A percentile compares a stretch with the other conserved stretches of the same genome.
These are phyloP conservation scores for Euschistus heros DNA, from an alignment of 1,140 invertebrate species.

Conservation along the genomic window DNA sequence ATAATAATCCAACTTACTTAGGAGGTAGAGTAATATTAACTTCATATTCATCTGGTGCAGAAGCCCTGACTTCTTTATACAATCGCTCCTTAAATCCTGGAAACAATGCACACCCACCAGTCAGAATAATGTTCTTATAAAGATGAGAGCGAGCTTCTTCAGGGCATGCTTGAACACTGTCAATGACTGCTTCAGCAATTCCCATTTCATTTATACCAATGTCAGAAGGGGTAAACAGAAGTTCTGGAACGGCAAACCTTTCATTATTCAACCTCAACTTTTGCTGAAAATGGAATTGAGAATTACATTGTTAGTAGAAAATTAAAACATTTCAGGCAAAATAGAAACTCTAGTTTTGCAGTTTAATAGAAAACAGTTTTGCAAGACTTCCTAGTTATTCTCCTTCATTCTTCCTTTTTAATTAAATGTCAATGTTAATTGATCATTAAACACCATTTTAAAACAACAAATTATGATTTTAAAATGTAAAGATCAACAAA, in stretches of 20 bases:
- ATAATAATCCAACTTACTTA: conserved; percentile 46
- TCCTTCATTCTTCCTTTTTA: too few relatives aligned
- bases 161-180: conserved; percentile 59
- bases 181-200: conserved; percentile 77
- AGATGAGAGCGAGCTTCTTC: conserved; percentile 71
- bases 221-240: conserved; percentile 91
- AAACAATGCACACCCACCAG: conserved; percentile 79
- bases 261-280: conserved; percentile 83
- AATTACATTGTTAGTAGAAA: too few relatives aligned
- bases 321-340: too few relatives aligned
- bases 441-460: too few relatives aligned
- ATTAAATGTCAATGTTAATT: too few relatives aligned
- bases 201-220: conserved; percentile 92
- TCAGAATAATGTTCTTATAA: conserved; percentile 78
- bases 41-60: conserved; percentile 63
- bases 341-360: too few relatives aligned
- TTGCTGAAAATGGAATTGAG: conserved; percentile 44
- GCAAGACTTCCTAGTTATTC: too few relatives aligned
- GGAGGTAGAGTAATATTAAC: conserved; percentile 60
- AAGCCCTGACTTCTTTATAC: conserved; percentile 63
- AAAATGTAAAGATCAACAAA: too few relatives aligned
- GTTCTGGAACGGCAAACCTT: conserved; percentile 84
- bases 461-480: too few relatives aligned
- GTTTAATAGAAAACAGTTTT: too few relatives aligned
- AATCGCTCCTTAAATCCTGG: conserved; percentile 75